Base-by-base conservation (phyloP, 2,113 vertebrate genomes). In the Paedocypris sp. region DNA sequence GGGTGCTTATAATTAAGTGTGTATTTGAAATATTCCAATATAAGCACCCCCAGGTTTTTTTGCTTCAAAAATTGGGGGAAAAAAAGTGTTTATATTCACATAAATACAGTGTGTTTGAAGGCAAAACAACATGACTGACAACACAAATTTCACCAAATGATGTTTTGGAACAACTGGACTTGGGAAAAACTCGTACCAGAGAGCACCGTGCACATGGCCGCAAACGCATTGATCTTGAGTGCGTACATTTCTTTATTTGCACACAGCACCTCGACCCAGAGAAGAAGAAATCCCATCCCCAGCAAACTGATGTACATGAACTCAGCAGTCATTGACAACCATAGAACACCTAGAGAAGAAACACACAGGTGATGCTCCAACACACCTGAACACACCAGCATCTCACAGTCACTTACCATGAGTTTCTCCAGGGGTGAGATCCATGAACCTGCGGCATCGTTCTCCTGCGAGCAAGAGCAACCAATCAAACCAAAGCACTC, bases 401-500 rank as follows among this genome's bases (percentile, higher is more conserved):
- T n/a, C n/a, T n/a, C n/a, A n/a, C n/a, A n/a, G n/a, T n/a, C 32
- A 12, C 73, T 69, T 23, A 85, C 85, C 85, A 77, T 86, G 84
- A 32, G 81, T 85, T 62, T 86, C 83, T 33, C 80, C 86, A 1
- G 88, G 88, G 11, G 83, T 87, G 66, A 89, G 71, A 4, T 89
- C 85, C 4, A 86, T 82, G 52, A 90, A 90, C 42, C 87, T 88
- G n/a, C 88, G 84, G 64, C 88, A 90, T 58, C 79, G 78, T 70
- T 90, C 87, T n/a, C 81, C 86, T 90, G 63, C n/a, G 5, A 54
- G 47, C 11, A 32, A 18, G 4, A 36, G 20, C 8, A n/a, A 12
- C 4, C n/a, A 39, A 8, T 19, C 13, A 19, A 41, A 41, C 39
- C 1, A 23, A 56, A 26, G 18, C 19, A 25, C 15, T 5, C 15